Percentiles rank a stretch among this genome's conserved stretches.
These are phyloP conservation scores for Protophormia terraenovae DNA, from an alignment of 2,888 invertebrate species.

Conservation along the genomic window DNA sequence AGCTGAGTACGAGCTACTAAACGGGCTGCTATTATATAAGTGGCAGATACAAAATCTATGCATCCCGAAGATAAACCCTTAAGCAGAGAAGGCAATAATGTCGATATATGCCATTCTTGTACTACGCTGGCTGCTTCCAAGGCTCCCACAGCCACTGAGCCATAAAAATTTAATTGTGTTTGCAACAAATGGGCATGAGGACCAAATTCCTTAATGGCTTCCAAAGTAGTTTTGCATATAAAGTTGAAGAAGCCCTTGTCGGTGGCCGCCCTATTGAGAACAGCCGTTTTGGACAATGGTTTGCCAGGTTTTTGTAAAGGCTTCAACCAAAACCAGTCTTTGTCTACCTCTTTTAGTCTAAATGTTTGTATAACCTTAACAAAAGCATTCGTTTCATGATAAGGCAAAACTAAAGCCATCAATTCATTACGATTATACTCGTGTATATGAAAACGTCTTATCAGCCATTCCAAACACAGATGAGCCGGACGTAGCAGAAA, in stretches of 20 bases:
- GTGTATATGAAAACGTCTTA: conserved; percentile 93
- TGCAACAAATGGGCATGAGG: conserved; percentile 84
- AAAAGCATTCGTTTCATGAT: conserved; percentile 96
- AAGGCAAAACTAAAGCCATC: conserved; percentile 92
- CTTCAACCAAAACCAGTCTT: conserved; percentile 89
- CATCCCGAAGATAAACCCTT: conserved; percentile 87
- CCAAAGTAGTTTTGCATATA: conserved; percentile 84
- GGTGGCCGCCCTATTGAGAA: conserved; percentile 88
- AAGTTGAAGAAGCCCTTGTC: conserved; percentile 85
- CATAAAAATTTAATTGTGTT: conserved; percentile 90
- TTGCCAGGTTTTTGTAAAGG: conserved; percentile 88
- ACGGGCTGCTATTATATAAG: conserved; percentile 88
- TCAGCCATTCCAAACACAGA: conserved; percentile 97
- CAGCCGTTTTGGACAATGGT: conserved; percentile 86
- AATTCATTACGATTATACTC: conserved; percentile 92
- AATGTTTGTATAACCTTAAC: conserved; percentile 90
- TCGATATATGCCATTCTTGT: conserved; percentile 86
- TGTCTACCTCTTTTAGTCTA: conserved; percentile 84
- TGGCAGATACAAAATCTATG: conserved; percentile 87
- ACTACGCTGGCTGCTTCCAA: conserved; percentile 83
- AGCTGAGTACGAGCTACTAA: conserved; percentile 86
- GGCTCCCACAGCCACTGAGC: conserved; percentile 88
- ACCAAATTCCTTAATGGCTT: conserved; percentile 84
- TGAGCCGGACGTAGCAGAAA: conserved; percentile 90
- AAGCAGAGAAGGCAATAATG: conserved; percentile 87